Evolutionary conservation across 2,113 vertebrate genomes (phyloP).

Genomic region (Odontesthes bonariensis): DNA sequence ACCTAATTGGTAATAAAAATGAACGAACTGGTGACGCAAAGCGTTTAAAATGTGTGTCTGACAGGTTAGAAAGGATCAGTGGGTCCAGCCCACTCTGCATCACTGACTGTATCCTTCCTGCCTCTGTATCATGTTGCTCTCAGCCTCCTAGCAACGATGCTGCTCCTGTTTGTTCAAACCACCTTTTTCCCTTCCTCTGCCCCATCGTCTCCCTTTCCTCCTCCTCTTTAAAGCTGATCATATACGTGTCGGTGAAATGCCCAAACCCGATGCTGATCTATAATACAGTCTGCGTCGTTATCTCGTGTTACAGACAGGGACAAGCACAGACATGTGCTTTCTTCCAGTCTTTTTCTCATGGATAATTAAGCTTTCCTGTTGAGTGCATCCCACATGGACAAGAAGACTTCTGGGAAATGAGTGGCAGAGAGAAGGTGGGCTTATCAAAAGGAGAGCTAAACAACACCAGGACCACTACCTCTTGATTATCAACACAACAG

Average conservation of each 20-base stretch:
- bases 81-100: conserved; percentile 2
- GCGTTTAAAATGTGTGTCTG: neutral
- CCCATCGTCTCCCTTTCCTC: no score
- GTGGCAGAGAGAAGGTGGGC: conserved; percentile 4
- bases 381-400: conserved; percentile 46
- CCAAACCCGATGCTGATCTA: neutral
- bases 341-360: conserved; percentile 16
- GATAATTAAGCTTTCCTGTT: conserved; percentile 57
- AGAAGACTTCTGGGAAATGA: conserved; percentile 64
- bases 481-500: neutral
- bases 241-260: neutral
- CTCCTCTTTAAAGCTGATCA: neutral
- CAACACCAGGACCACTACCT: conserved; percentile 48
- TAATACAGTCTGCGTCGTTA: no score
- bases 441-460: conserved; percentile 33
- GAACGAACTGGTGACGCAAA: neutral
- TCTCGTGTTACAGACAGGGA: conserved; percentile 6
- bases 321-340: neutral
- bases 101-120: conserved; percentile 26
- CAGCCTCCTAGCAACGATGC: conserved; percentile 75
- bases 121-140: conserved; percentile 54
- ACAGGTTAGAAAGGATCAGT: neutral
- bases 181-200: neutral
- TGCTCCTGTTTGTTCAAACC: conserved; percentile 26
- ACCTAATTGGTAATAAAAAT: neutral